Base-by-base conservation (phyloP, 2,797 vertebrate species). In the Danio tinwini region DNA sequence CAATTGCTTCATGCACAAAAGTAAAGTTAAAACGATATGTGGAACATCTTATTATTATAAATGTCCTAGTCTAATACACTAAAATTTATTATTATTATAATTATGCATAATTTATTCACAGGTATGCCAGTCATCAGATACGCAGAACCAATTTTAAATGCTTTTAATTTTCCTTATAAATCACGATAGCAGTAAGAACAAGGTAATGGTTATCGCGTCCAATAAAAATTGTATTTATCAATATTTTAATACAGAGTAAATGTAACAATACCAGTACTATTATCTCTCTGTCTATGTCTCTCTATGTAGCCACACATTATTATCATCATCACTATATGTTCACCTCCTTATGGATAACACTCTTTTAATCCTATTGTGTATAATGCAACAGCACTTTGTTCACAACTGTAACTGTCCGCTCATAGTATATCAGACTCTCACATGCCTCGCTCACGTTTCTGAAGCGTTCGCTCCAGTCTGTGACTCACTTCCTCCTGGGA, bases 401-500 rank as follows among this genome's bases (percentile, higher is more conserved):
- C 55, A 67, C 21, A 70, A 40, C 40, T 49, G 55, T 40, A 47
- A 73, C 45, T 42, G 68, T 63, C 29, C 58, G 40, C 59, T 82
- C 40, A 53, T 19, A 52, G 13, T 65, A 44, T 58, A 56, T 82
- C 39, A 80, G 37, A 61, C 59, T 49, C 64, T 49, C 49, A 49
- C 12, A 67, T 63, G 61, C 47, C 70, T 58, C 19, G 12, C 9
- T 76, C 63, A 11, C 65, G 63, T 74, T 47, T 56, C 39, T 74
- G 61, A 85, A 75, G 45, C 37, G 5, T 37, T 47, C 17, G 50
- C 70, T 63, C 44, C 70, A 45, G 67, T 63, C n/a, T 47, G 19
- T 82, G 72, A 78, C 81, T 76, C 74, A 65, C 50, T 70, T 58
- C 70, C 70, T 71, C 58, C 13, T 17, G 76, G 63, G 39, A 80